phyloP scores from a whole-genome alignment of 2,888 invertebrate species.

The Drosophila putrida region DNA sequence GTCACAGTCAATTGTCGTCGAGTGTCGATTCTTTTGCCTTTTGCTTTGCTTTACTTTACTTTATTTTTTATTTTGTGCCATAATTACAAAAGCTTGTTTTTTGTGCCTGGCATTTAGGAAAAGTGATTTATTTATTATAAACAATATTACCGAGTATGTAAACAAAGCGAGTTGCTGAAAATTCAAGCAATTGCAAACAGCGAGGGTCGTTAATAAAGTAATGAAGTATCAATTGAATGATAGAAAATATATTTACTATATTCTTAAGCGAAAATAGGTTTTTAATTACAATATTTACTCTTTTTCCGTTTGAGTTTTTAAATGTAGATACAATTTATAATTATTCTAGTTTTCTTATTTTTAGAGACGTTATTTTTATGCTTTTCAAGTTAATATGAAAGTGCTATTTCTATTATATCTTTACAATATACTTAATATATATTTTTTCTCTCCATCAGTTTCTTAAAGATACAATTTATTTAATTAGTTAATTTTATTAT shows the following conservation, averaged over 20 bases:
- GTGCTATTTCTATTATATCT: no score
- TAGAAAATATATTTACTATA: neutral
- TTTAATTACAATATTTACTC: no score
- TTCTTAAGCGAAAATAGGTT: neutral
- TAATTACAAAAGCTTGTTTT: constrained; percentile 62
- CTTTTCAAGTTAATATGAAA: neutral
- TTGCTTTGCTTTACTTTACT: constrained; percentile 4
- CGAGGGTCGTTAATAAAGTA: constrained; percentile 26
- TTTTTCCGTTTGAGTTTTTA: no score
- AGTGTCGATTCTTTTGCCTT: constrained; percentile 20
- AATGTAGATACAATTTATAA: no score
- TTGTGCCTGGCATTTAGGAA: constrained; percentile 46
- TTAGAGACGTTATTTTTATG: neutral
- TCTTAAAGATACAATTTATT: no score
- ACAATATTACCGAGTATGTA: constrained; percentile 59
- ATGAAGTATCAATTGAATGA: neutral
- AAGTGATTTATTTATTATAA: constrained; percentile 72
- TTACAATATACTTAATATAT: no score
- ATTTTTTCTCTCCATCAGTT: no score
- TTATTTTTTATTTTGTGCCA: constrained; percentile 19
- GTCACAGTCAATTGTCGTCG: constrained; percentile 36
- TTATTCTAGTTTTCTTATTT: no score
- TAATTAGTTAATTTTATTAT: neutral
- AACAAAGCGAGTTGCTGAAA: constrained; percentile 56
- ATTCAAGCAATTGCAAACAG: constrained; percentile 29